Conservation (phyloP, 2,888 invertebrate genomes). For the Sinopyrophorus schimmeli region DNA sequence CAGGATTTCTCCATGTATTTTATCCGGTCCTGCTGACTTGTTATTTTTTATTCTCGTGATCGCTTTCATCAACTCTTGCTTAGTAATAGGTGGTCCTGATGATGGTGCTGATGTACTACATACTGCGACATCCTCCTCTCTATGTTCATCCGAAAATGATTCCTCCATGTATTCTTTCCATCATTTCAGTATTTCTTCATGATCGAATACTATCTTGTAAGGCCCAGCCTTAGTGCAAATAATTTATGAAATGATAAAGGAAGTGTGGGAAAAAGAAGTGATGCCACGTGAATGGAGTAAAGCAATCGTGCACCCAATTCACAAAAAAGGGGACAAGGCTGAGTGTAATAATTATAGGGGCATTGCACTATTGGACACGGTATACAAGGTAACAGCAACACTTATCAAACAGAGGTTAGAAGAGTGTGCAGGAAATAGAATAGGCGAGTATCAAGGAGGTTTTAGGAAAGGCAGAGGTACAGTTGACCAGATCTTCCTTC, state of each 20-base stretch:
- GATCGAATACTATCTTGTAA: conserved; percentile 2
- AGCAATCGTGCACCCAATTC: not conserved
- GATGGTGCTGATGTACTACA: no score
- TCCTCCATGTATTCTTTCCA: conserved; percentile 7
- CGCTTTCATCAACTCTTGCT: conserved; percentile 7
- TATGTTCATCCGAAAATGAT: conserved; percentile 1
- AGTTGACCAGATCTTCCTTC: not conserved
- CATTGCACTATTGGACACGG: not conserved
- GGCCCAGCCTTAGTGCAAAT: no score
- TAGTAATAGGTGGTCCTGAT: conserved; percentile 2
- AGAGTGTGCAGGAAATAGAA: not conserved
- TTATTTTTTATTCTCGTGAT: conserved; percentile 7
- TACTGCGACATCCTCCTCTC: no score
- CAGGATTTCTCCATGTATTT: not conserved
- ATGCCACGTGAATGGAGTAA: conserved; percentile 3
- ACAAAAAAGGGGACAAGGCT: conserved; percentile 5
- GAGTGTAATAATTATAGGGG: conserved; percentile 9
- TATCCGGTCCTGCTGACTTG: not conserved
- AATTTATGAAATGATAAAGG: no score
- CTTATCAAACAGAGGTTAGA: conserved; percentile 1
- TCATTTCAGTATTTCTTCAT: conserved; percentile 3
- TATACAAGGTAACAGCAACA: conserved; percentile 1
- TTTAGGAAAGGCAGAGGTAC: conserved; percentile 7
- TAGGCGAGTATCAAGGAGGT: conserved; percentile 8
- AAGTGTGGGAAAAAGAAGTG: conserved; percentile 2